phyloP scores from a whole-genome alignment of 2,888 invertebrate genomes.

The Epinotia demarniana region DNA sequence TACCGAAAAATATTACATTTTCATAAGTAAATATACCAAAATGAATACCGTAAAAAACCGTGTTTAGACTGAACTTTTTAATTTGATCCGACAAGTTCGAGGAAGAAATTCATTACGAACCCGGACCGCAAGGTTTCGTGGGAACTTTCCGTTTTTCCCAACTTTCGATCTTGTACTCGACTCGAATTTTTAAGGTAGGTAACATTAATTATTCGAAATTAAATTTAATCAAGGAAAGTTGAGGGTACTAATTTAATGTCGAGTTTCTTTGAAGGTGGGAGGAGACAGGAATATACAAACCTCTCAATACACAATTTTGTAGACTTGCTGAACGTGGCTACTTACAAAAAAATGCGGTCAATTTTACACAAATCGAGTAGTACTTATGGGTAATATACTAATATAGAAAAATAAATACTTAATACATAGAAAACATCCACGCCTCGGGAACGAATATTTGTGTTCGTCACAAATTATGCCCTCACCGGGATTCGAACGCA shows the following conservation, averaged over 20 bases:
- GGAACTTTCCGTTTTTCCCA: constrained; percentile 6
- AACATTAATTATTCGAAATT: constrained; percentile 25
- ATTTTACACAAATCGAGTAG: no score
- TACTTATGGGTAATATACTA: no score
- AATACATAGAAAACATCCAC: no score
- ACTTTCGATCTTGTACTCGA: constrained; percentile 12
- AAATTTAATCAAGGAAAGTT: constrained; percentile 2
- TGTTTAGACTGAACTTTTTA: constrained; percentile 34
- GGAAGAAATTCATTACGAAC: constrained; percentile 31
- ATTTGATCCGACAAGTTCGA: constrained; percentile 26
- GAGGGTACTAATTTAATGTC: constrained; percentile 10
- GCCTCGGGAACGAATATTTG: no score
- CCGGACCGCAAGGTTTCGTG: constrained; percentile 16
- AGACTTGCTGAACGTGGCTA: no score
- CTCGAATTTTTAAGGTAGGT: neutral
- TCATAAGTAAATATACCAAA: neutral
- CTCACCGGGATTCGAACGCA: no score
- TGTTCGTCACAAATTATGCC: no score
- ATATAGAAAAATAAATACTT: no score
- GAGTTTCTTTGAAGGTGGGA: neutral
- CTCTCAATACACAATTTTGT: no score
- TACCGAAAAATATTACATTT: no score
- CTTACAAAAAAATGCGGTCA: no score
- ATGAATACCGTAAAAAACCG: constrained; percentile 7
- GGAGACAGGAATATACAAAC: neutral